phyloP scores from a whole-genome alignment of 2,113 vertebrate genomes.

The Leptobrachium ailaonicum region DNA sequence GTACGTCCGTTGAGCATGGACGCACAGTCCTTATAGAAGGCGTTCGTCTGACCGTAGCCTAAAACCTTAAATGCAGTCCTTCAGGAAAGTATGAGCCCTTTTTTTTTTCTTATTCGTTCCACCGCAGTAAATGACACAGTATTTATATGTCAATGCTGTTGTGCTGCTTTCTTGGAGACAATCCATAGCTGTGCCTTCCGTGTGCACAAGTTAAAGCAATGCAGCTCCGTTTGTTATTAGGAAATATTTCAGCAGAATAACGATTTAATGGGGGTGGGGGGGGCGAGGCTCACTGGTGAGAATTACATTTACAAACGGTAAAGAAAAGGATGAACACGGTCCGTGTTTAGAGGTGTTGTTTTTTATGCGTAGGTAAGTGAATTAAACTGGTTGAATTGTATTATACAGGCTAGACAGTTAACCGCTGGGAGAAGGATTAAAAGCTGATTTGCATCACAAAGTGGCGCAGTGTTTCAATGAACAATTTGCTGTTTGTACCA shows the following conservation, averaged over 20 bases:
- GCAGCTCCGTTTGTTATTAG: constrained; percentile 26
- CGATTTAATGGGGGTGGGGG: not conserved
- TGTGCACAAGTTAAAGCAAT: constrained; percentile 9
- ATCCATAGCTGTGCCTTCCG: not conserved
- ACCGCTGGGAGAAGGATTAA: constrained; percentile 46
- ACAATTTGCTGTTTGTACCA: constrained; percentile 12
- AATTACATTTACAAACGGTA: constrained; percentile 26
- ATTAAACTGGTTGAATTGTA: constrained; percentile 41
- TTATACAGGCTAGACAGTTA: constrained; percentile 45
- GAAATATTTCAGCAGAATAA: constrained; percentile 15
- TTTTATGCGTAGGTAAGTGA: constrained; percentile 34
- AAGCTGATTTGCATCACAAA: constrained; percentile 45
- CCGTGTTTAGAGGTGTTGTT: constrained; percentile 29
- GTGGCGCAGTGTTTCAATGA: constrained; percentile 17
- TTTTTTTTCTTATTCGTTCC: no score
- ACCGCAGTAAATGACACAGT: no score
- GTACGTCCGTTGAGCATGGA: no score
- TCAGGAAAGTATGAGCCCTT: no score
- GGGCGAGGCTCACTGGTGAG: constrained; percentile 9
- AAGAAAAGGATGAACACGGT: not conserved
- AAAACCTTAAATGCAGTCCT: no score
- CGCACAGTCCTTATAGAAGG: no score
- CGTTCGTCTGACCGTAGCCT: no score
- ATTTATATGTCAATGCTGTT: no score
- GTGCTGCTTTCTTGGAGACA: no score